Evolutionary conservation across 2,888 invertebrate species (phyloP), one percentile per base, ranked within the genome.

Genomic region (Chydorus sphaericus): DNA sequence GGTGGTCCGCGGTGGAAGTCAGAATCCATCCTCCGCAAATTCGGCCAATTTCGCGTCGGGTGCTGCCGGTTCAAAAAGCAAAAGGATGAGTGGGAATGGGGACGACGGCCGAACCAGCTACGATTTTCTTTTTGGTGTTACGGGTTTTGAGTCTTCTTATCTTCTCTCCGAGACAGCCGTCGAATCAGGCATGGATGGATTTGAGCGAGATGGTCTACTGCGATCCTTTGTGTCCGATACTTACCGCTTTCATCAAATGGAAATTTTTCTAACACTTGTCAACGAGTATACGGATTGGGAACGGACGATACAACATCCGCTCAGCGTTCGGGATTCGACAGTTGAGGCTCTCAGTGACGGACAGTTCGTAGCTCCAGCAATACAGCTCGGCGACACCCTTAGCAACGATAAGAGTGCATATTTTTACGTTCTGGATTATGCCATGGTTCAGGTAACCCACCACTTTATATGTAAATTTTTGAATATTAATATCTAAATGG

Each of bases 231-330:
- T 96, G 55, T 78, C 93, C 59, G 94, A 96, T 72, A 84, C 92
- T 31, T 97, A 90, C 73, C 86, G 86, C 60, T 94, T 88, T 73
- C 96, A 97, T 70, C 77, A 93, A 63, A 91, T 90, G 67, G 94
- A 96, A 73, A 93, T 97, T 66, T 92, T 92, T 74, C 88, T 88
- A 70, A 91, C 96, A 62, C 86, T 94, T 62, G 86, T 91, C 62
- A 94, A 94, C 70, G 94, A 96, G 67, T 97, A 97, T 73, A 96
- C 94, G 58, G 93, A 96, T 71, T 97, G 96, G 96, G 90, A 90
- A 70, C 77, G 85, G 69, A 89, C 89, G 64, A 86, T 88, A 30
- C 79, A 88, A 71, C 89, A 88, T 70, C 89, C 90, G 49, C 84
- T 87, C 63, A 89, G 87, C 66, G 86, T 87, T 7, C 76, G 89